Conservation (phyloP, 2,888 invertebrate genomes). For the Melangyna quadrimaculata region DNA sequence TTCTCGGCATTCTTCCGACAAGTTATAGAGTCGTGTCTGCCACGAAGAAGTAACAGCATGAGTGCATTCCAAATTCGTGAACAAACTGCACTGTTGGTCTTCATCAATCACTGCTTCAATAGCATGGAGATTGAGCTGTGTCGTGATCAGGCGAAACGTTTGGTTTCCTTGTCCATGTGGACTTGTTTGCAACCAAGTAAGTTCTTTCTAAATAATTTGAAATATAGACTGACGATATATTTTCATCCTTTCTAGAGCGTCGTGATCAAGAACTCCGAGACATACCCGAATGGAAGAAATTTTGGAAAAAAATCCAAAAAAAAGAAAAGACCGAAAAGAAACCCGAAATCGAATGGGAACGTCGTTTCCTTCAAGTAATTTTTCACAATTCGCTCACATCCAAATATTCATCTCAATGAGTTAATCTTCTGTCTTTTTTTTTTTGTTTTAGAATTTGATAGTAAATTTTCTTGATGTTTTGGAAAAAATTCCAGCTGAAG, state of each 20-base stretch:
- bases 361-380: slow-evolving; percentile 88
- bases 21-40: slow-evolving; percentile 88
- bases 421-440: too few relatives aligned
- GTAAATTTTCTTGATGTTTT: slow-evolving; percentile 92
- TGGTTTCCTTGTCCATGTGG: slow-evolving; percentile 98
- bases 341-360: slow-evolving; percentile 90
- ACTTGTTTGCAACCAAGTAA: slow-evolving; percentile 90
- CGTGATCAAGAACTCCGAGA: slow-evolving; percentile 92
- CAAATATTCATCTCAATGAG: background rate
- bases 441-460: slow-evolving; percentile 83
- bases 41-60: slow-evolving; percentile 77
- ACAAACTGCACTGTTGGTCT: slow-evolving; percentile 93
- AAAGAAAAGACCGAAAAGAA: slow-evolving; percentile 86
- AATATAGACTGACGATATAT: background rate
- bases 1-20: slow-evolving; percentile 92
- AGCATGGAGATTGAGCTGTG: slow-evolving; percentile 98
- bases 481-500: slow-evolving; percentile 87
- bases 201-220: slow-evolving; percentile 59
- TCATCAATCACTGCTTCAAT: slow-evolving; percentile 97
- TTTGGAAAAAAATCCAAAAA: slow-evolving; percentile 94
- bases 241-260: slow-evolving; percentile 82
- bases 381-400: accelerated
- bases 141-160: slow-evolving; percentile 93
- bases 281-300: slow-evolving; percentile 94
- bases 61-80: slow-evolving; percentile 83